A percentile compares a stretch with the other conserved stretches of the same genome.
These are phyloP conservation scores for Pteruthius melanotis DNA, from an alignment of 2,113 vertebrate species.

Conservation along the genomic window DNA sequence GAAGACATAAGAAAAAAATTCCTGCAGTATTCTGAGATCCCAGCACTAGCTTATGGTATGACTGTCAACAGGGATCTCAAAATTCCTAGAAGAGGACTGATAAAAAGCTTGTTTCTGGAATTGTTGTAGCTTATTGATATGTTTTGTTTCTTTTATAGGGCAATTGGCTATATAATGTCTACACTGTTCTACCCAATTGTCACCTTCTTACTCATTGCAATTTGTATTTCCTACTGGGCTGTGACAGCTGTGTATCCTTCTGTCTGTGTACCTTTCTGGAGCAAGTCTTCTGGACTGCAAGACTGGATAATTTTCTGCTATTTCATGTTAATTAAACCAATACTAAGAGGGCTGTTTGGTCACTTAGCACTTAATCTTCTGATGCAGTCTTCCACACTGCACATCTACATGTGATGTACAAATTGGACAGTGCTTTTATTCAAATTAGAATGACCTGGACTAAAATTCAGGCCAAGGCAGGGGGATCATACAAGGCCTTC, in stretches of 20 bases:
- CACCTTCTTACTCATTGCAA: constrained; percentile 88
- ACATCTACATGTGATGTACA: neutral
- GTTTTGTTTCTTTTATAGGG: constrained; percentile 74
- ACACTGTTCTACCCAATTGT: constrained; percentile 89
- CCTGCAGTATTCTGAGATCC: neutral
- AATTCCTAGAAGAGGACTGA: neutral
- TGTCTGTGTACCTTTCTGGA: neutral
- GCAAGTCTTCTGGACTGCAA: neutral
- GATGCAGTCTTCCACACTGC: neutral
- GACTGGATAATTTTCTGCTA: neutral
- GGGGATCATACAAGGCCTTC: neutral
- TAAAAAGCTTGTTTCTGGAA: neutral
- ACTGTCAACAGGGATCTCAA: neutral
- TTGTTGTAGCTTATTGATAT: neutral
- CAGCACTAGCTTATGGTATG: neutral
- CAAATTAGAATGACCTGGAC: neutral
- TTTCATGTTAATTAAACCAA: neutral
- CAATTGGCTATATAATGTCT: constrained; percentile 88
- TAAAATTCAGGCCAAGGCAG: neutral
- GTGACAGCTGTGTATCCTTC: constrained; percentile 95
- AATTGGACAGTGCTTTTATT: neutral
- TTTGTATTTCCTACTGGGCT: constrained; percentile 92
- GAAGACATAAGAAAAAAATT: neutral
- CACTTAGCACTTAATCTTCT: neutral
- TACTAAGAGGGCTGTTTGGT: neutral